Conservation (phyloP, 2,888 invertebrate genomes). For the Monochamus alternatus region DNA sequence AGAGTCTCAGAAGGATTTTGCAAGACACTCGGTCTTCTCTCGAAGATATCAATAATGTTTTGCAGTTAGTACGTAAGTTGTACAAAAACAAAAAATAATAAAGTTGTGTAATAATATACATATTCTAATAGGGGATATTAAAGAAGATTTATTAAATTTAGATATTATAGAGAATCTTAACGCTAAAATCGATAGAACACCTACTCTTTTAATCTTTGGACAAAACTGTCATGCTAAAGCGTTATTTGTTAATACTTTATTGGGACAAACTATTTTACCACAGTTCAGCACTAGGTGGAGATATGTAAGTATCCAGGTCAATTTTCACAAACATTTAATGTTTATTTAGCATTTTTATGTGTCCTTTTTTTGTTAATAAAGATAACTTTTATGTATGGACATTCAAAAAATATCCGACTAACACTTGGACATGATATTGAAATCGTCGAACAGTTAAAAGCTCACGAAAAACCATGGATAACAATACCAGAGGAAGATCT, state of each 20-base stretch:
- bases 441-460: slow-evolving; percentile 81
- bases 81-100: slow-evolving; percentile 20
- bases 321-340: neutral
- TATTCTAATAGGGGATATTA: slow-evolving; percentile 64
- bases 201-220: slow-evolving; percentile 83
- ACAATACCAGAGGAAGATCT: slow-evolving; percentile 79
- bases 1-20: slow-evolving; percentile 66
- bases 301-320: slow-evolving; percentile 74
- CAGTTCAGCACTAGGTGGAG: slow-evolving; percentile 76
- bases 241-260: slow-evolving; percentile 80
- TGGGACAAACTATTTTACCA: slow-evolving; percentile 80
- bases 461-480: slow-evolving; percentile 80
- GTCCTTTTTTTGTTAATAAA: slow-evolving; percentile 57
- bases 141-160: slow-evolving; percentile 63
- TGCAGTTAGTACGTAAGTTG: slow-evolving; percentile 65
- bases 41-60: slow-evolving; percentile 66
- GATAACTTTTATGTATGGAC: slow-evolving; percentile 77
- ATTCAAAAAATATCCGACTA: slow-evolving; percentile 75
- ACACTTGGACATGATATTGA: slow-evolving; percentile 80
- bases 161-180: slow-evolving; percentile 63
- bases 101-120: neutral
- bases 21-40: slow-evolving; percentile 66
- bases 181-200: slow-evolving; percentile 68
- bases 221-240: slow-evolving; percentile 81
- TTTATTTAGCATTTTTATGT: neutral